Base-by-base conservation (phyloP, 2,888 invertebrate species). In the Sesia apiformis region DNA sequence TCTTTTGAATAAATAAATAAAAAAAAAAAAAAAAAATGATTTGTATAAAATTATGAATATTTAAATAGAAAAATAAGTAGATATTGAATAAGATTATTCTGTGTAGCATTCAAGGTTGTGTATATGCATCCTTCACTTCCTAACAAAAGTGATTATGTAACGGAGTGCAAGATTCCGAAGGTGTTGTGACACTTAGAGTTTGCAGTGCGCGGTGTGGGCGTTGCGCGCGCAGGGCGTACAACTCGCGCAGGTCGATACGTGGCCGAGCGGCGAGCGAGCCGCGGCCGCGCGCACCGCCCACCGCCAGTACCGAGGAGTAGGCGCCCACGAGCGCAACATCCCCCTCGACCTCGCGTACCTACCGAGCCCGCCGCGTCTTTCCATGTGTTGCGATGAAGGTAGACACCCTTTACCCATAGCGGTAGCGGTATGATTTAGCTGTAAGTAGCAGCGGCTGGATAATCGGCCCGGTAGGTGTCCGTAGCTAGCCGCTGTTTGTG, bases 351-450 rank as follows among this genome's bases (percentile, higher is more conserved):
- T 40, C 55, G 57, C 57, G 38, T 7, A 50, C 23, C 38, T 50
- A 54, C 57, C 43, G 46, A 51, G 49, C 52, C 23, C 51, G 62
- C 61, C 57, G 59, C 57, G 62, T 60, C 57, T 58, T 69, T 73
- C 73, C 61, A n/a, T 5, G 73, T 76, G 84, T 87, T 84, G 86
- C 85, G 75, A 88, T 88, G 88, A 84, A 88, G 88, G 88, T 88
- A 88, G 74, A 72, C 66, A 72, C 76, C 78, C 72, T 70, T 23
- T 72, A 69, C 70, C 74, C 72, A 72, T 84, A 85, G 83, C 78
- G 76, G 69, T 85, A 84, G 81, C 76, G 75, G 73, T 80, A 78
- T 76, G 78, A 69, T 71, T 70, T 84, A 81, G 84, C 78, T 72
- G 78, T 84, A 83, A 76, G 81, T 81, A 78, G 77, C 76, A 73